Evolutionary conservation across 2,888 invertebrate species (phyloP), one percentile per base, ranked within the genome.

Genomic region (Odontothrips loti): DNA sequence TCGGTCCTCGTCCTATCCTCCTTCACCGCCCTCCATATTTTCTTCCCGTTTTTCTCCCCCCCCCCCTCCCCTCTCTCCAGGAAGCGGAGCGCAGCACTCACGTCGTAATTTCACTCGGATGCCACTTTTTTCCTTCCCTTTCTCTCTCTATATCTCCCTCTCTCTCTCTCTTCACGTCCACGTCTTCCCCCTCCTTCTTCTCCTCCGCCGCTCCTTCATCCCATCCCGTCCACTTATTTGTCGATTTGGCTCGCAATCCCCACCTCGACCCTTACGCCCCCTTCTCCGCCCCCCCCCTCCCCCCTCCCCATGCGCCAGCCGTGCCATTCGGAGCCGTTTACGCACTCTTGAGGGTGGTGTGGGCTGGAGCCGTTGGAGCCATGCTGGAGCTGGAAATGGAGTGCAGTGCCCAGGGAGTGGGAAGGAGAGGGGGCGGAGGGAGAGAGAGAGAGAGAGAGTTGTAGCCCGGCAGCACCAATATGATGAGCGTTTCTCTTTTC

Each of bases 391-490:
- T 43, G 34, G 34, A 43, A 43, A 43, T 43, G 34, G 6, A 43
- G 34, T 58, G 58, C 20, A 58, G 58, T 58, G 51, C 63, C 80
- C 79, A 48, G 43, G 51, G 79, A 82, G 80, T 15, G 75, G 68
- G 34, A 75, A 80, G 68, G 82, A 82, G 80, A 79, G 81, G 81
- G 83, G 81, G 82, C 80, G 82, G 80, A 79, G 81, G 81, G 83
- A 82, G 82, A 81, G 82, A 82, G 81, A 82, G 79, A 78, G 82
- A 79, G 80, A 43, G 79, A 47, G 29, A 79, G 82, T 23, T 43
- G 34, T 43, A 43, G 34, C 34, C 34, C 34, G 17, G 48, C 15
- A 58, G 58, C 58, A 23, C 68, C 68, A 27, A 75, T 75, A 75
- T 75, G 68, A 75, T 75, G 68, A 10, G 68, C 68, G 68, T 75